A percentile compares a stretch with the other conserved stretches of the same genome.
Evolutionary conservation across 1,140 invertebrate species (phyloP).

Genomic region (Drosophila tsacasi): DNA sequence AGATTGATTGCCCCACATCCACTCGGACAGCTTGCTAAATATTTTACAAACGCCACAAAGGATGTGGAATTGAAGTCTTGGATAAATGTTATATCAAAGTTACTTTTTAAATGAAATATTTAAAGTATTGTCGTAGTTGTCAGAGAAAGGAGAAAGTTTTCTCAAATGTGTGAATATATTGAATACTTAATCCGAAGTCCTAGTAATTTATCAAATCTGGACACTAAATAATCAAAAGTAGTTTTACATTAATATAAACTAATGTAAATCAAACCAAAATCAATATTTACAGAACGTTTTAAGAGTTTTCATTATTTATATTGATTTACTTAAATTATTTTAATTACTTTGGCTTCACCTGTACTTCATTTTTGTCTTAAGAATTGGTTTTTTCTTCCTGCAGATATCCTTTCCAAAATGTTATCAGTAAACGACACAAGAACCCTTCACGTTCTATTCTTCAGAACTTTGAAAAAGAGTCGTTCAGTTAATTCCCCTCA

Average conservation of each 20-base stretch:
- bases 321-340: neutral
- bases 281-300: neutral
- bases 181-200: neutral
- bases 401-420: neutral
- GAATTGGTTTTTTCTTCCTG: neutral
- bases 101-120: too few species aligned
- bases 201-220: neutral
- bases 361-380: neutral
- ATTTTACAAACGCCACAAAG: constrained; percentile 10
- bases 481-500: constrained; percentile 55
- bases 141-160: neutral
- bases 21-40: neutral
- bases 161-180: neutral
- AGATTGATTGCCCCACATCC: constrained; percentile 50
- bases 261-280: neutral
- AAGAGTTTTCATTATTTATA: too few species aligned
- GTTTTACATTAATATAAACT: neutral
- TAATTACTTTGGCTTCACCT: neutral
- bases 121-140: neutral
- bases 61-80: neutral
- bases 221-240: neutral
- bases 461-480: constrained; percentile 15
- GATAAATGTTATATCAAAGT: neutral
- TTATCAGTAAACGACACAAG: constrained; percentile 13
- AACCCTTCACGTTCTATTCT: constrained; percentile 28